Base-by-base conservation (phyloP, 1,140 invertebrate genomes). In the Macrostomum lignano region DNA sequence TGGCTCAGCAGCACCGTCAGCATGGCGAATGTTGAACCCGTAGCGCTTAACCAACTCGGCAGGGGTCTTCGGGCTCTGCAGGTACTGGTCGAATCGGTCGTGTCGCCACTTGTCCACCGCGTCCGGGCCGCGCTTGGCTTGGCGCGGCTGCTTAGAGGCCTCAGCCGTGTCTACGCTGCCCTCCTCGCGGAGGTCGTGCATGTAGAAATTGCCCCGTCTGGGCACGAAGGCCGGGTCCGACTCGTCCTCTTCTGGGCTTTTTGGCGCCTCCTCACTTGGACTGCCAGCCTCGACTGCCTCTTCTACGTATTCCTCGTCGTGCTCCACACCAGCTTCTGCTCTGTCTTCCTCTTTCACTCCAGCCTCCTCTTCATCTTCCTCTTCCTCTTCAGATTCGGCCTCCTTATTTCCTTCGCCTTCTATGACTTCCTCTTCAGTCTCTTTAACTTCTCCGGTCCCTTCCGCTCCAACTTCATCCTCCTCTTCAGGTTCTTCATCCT, bases 181-280 rank as follows among this genome's bases (percentile, higher is more conserved):
- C 7, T 36, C 35, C 17, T 36, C 19, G 13, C 35, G 30, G 24
- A 19, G 25, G 30, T 36, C 35, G 30, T 36, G 35, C 11, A 32
- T 31, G 15, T 32, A 36, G 28, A 21, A 36, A 33, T 33, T 32
- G n/a, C 35, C 35, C 15, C 25, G 25, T 10, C 30, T 3, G 5
- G 35, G 35, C 13, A 36, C 33, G 19, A 21, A 32, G 1, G 35
- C 11, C 2, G 35, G 35, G 13, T 36, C 35, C 31, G 28, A 30
- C 31, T 32, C 33, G 5, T 3, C 3, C 3, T 7, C 17, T 14
- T 33, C 19, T 19, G 24, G 24, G 25, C n/a, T 11, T 33, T 32
- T 14, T 7, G 3, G n/a, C 6, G 19, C 25, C 25, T 29, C 14
- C 7, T 19, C 15, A 24, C n/a, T n/a, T n/a, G n/a, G n/a, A n/a